A percentile compares a stretch with the other conserved stretches of the same genome.
phyloP scores from a whole-genome alignment of 2,113 vertebrate genomes.

The Epinephelus fuscoguttatus region DNA sequence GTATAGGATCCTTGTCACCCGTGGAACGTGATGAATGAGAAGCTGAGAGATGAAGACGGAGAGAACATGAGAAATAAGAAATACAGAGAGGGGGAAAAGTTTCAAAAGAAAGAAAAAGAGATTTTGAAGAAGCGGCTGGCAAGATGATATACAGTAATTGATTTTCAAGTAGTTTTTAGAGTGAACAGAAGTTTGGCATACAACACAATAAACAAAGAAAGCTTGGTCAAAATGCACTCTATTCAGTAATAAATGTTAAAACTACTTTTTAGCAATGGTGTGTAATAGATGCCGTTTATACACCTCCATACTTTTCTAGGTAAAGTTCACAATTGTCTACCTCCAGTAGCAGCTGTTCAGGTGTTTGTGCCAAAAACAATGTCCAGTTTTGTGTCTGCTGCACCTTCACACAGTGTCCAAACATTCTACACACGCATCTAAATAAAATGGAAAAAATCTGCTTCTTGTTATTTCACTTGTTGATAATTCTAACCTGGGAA shows the following conservation, averaged over 20 bases:
- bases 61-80: conserved; percentile 4
- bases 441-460: not conserved
- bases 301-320: not conserved
- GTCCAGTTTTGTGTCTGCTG: not conserved
- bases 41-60: conserved; percentile 39
- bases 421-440: not conserved
- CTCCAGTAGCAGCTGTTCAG: not conserved
- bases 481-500: too few relatives aligned
- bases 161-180: not conserved
- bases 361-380: not conserved
- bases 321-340: not conserved
- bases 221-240: not conserved
- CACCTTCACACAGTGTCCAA: not conserved
- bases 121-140: not conserved
- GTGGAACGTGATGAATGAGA: conserved; percentile 68
- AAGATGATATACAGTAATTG: not conserved
- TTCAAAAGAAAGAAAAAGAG: conserved; percentile 4
- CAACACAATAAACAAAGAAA: not conserved
- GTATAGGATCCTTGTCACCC: conserved; percentile 61
- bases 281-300: not conserved
- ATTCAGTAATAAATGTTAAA: not conserved
- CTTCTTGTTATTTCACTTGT: not conserved
- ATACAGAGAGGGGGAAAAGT: conserved; percentile 7
- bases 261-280: not conserved
- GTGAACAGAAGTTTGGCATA: not conserved